Conservation (phyloP, 2,797 vertebrate genomes). For the Spinibarbus caldwelli region DNA sequence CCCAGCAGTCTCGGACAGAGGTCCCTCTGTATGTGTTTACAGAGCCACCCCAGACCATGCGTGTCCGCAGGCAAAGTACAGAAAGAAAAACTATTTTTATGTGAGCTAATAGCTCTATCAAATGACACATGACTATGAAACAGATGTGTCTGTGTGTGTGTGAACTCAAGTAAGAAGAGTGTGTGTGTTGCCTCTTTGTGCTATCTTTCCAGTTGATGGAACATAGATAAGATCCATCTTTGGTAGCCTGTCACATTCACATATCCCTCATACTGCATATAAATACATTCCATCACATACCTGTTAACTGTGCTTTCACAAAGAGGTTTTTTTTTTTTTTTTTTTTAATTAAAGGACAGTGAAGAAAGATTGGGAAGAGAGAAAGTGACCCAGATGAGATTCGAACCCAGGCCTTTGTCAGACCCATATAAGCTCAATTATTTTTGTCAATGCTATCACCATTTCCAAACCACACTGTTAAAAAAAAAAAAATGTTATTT, state of each 20-base stretch:
- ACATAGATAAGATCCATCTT: not conserved
- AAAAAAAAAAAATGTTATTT: too few relatives aligned
- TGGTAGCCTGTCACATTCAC: not conserved
- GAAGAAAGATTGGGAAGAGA: not conserved
- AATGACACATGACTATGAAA: slow-evolving; percentile 54
- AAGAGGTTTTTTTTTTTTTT: not conserved
- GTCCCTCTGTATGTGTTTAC: slow-evolving; percentile 36
- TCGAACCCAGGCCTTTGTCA: not conserved
- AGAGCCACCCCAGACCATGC: slow-evolving; percentile 40
- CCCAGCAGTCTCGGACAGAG: slow-evolving; percentile 40
- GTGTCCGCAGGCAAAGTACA: slow-evolving; percentile 51
- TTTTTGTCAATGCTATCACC: not conserved
- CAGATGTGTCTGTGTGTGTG: slow-evolving; percentile 37
- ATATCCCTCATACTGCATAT: not conserved
- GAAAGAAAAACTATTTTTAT: slow-evolving; percentile 60
- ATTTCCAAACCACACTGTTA: not conserved
- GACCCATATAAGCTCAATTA: not conserved
- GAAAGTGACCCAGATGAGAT: not conserved
- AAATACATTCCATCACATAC: not conserved
- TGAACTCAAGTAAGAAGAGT: slow-evolving; percentile 17
- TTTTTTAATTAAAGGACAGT: too few relatives aligned
- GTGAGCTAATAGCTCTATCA: slow-evolving; percentile 57
- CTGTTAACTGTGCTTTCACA: not conserved
- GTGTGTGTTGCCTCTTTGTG: slow-evolving; percentile 36
- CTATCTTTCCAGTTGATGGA: slow-evolving; percentile 21